Base-by-base conservation (phyloP, 2,113 vertebrate species). In the Coregonus clupeaformis region DNA sequence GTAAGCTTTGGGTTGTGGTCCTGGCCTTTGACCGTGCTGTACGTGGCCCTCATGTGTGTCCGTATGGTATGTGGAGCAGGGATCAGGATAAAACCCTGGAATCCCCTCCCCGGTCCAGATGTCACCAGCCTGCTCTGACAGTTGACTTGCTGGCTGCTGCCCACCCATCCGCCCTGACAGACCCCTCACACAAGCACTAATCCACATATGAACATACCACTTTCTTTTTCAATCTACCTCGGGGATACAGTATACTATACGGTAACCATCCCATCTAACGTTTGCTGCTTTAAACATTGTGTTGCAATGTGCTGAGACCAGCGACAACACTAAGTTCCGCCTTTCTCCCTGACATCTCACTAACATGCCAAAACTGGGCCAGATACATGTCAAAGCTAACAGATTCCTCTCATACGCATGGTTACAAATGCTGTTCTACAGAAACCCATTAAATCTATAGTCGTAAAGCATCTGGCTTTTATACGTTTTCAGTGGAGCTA, bases 141-240 rank as follows among this genome's bases (percentile, higher is more conserved):
- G 79, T 78, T 69, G 80, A 72, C 71, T 85, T 29, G 0, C 7
- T 67, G 63, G 27, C 45, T 32, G 57, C 6, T 20, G 67, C 27
- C 60, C 59, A 72, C 69, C 1, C 68, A 47, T 32, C 16, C 6
- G 12, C 77, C 29, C 49, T 25, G 27, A 16, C 69, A 64, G 12
- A 65, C 74, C 5, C 2, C 27, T 16, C 47, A 30, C 69, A 27
- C 5, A 60, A 27, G 32, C 81, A 75, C 27, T 87, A 89, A 89
- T 86, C 85, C 85, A 85, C 84, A 74, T 84, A 84, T 86, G 82
- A 91, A 85, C 82, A 85, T 75, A 90, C 82, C 88, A 88, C 86
- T 91, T 87, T 86, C 66, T 52, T 79, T 69, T 4, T 71, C 87
- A 88, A 89, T 89, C 85, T 75, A 4, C 36, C 27, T 57, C 27